Evolutionary conservation across 1,140 invertebrate species (phyloP).

Genomic region (Acromyrmex charruanus): DNA sequence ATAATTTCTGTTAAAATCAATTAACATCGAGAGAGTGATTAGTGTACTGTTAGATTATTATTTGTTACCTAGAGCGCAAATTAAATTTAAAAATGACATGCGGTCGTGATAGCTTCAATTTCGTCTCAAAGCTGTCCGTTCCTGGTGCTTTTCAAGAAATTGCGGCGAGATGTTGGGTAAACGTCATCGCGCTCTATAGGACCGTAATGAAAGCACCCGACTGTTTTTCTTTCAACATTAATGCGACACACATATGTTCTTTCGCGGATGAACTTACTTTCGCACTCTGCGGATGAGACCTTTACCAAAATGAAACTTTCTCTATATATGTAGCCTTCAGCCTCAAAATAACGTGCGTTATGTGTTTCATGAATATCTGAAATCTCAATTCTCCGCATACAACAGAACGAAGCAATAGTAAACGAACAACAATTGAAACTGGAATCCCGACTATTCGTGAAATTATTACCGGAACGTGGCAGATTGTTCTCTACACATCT

Average conservation of each 20-base stretch:
- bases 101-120: conserved; percentile 44
- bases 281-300: background rate
- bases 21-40: background rate
- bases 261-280: background rate
- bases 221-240: conserved; percentile 57
- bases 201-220: conserved; percentile 24
- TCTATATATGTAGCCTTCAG: background rate
- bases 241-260: conserved; percentile 7
- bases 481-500: background rate
- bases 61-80: background rate
- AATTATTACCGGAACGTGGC: background rate
- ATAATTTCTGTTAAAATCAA: background rate
- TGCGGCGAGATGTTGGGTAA: conserved; percentile 31
- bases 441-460: background rate
- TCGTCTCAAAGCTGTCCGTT: background rate
- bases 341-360: background rate
- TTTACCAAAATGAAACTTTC: conserved; percentile 38
- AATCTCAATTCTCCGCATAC: background rate
- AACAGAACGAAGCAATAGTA: background rate
- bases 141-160: conserved; percentile 52
- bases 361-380: background rate
- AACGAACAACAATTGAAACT: conserved; percentile 9
- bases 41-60: background rate
- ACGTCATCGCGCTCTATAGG: background rate
- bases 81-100: conserved; percentile 36